Conservation (phyloP, 2,113 vertebrate species). For the Electrona antarctica region DNA sequence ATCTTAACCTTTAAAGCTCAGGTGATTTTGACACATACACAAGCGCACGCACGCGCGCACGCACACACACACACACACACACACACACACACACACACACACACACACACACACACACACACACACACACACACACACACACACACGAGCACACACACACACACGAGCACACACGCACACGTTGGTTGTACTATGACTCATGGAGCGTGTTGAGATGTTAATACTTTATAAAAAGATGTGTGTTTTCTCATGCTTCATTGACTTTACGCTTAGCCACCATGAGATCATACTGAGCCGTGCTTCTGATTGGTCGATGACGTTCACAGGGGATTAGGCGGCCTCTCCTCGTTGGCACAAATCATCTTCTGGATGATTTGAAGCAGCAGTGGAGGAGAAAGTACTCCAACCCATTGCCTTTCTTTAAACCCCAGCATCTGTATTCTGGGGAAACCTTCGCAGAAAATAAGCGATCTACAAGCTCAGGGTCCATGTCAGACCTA, state of each 20-base stretch:
- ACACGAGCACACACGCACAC: conserved; percentile 5
- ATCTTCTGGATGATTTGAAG: neutral
- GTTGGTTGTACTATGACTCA: conserved; percentile 19
- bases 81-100: neutral
- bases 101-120: too few relatives aligned
- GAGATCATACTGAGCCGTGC: conserved; percentile 31
- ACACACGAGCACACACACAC: neutral
- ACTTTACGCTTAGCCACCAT: conserved; percentile 42
- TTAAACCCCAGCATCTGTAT: too few relatives aligned
- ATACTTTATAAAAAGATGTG: conserved; percentile 55
- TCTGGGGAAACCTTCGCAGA: too few relatives aligned
- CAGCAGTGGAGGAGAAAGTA: too few relatives aligned
- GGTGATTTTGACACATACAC: conserved; percentile 24
- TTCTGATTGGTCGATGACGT: conserved; percentile 44
- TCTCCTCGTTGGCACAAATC: conserved; percentile 49
- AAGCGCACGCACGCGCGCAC: conserved; percentile 19
- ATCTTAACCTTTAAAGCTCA: too few relatives aligned
- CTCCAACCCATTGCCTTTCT: too few relatives aligned
- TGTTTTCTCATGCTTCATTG: conserved; percentile 52
- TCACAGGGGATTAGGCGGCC: conserved; percentile 20
- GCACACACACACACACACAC: conserved; percentile 4
- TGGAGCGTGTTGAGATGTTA: conserved; percentile 52
- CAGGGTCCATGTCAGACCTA: too few relatives aligned
- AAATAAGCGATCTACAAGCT: too few relatives aligned
- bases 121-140: neutral